Evolutionary conservation across 92 coral and sea anemone genomes (phyloP).

Genomic region (Zoanthus solanderi): DNA sequence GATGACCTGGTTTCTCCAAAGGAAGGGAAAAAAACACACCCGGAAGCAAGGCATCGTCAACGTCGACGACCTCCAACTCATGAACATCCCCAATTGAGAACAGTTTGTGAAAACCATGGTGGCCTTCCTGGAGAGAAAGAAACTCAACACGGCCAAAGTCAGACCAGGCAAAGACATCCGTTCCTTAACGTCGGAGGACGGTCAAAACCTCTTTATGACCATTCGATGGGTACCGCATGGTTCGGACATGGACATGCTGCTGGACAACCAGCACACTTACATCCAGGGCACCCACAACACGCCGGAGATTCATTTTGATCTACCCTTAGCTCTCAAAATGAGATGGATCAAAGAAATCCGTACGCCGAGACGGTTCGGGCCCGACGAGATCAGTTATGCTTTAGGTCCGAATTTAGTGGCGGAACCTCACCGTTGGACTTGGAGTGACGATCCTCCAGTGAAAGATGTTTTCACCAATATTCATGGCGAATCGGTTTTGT

Average conservation of each 20-base stretch:
- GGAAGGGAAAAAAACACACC: neutral
- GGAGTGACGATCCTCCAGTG: no score
- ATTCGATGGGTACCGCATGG: neutral
- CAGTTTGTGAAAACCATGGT: neutral
- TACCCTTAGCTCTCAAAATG: no score
- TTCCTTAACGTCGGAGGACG: neutral
- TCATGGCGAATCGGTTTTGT: neutral
- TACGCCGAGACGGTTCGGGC: neutral
- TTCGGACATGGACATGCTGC: neutral
- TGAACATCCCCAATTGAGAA: neutral
- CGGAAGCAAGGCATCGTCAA: neutral
- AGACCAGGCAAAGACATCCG: neutral
- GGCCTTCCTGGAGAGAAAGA: neutral
- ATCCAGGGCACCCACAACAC: neutral
- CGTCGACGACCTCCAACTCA: neutral
- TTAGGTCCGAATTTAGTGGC: no score
- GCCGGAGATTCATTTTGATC: neutral
- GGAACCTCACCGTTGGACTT: no score
- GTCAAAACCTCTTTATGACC: neutral
- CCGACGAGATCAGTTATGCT: neutral
- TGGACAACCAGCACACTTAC: neutral
- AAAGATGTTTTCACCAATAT: neutral
- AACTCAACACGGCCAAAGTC: neutral
- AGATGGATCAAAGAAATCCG: no score
- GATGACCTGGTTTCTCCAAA: neutral